Base-by-base conservation (phyloP, 2,797 vertebrate species). In the Hoplostethus mediterraneus region DNA sequence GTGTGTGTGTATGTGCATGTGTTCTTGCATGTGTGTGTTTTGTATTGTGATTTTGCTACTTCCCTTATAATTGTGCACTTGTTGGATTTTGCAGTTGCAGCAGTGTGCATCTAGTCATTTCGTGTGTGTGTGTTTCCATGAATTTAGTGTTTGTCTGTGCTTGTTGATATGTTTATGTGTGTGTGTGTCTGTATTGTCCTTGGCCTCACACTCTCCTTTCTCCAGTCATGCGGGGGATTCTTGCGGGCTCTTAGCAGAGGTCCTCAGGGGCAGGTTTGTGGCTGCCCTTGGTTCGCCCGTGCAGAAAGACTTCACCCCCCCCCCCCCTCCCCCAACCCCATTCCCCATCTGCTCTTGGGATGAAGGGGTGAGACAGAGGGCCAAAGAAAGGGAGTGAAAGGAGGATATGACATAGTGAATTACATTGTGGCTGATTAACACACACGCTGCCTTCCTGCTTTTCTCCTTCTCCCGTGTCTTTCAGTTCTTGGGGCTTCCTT, bases 381-480 rank as follows among this genome's bases (percentile, higher is more conserved):
- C 69, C 51, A 52, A 78, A 71, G 6, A 51, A 30, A 28, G 38
- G 72, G 48, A 70, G 68, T 64, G 71, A 67, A 62, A 75, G 83
- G 63, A 74, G 79, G 79, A 90, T 71, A 87, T 90, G 92, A 87
- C 90, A 87, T 54, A 71, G 74, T 87, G 79, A 55, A 80, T 90
- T 83, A 82, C 82, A 88, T 92, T 90, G 86, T 78, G 83, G 85
- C 84, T 88, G 83, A 91, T 91, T 88, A 92, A 90, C 89, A 89
- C 89, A 90, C 89, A 82, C 77, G 76, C 74, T 86, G 55, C 57
- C 68, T 36, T 51, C 42, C 9, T n/a, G 51, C 64, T 21, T 55
- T 17, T 48, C 33, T 51, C 57, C 3, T 5, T 47, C 51, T 56
- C 31, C 21, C 31, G 11, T 45, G 2, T 55, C 60, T 55, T 16